These are phyloP conservation scores for Salvelinus alpinus DNA, from an alignment of 2,113 vertebrate genomes.

Conservation along the genomic window DNA sequence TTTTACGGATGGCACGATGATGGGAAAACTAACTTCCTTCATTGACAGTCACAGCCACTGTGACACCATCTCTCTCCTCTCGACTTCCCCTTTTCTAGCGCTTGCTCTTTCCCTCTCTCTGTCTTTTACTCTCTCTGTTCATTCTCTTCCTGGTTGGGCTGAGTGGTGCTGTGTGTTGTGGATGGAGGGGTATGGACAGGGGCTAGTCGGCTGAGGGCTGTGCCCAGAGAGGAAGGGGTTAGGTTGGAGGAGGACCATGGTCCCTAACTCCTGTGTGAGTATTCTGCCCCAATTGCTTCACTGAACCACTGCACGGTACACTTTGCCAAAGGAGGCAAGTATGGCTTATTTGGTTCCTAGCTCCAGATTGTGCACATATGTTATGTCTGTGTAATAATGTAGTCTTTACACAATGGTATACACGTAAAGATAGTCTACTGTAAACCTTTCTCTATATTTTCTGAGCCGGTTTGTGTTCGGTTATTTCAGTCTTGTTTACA, in stretches of 20 bases:
- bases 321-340: not conserved
- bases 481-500: not conserved
- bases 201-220: not conserved
- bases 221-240: not conserved
- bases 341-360: not conserved
- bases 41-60: not conserved
- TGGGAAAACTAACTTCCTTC: slow-evolving; percentile 41
- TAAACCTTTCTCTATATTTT: not conserved
- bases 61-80: slow-evolving; percentile 9
- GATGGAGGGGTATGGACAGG: not conserved
- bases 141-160: not conserved
- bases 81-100: slow-evolving; percentile 1
- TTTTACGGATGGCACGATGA: too few relatives aligned
- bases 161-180: not conserved
- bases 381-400: too few relatives aligned
- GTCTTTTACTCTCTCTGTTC: not conserved
- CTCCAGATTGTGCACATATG: too few relatives aligned
- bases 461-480: not conserved
- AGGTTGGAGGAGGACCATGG: not conserved
- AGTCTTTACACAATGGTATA: too few relatives aligned
- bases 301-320: too few relatives aligned
- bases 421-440: too few relatives aligned
- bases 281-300: not conserved
- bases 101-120: slow-evolving; percentile 8
- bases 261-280: not conserved